Base-by-base conservation (phyloP, 2,888 invertebrate genomes). In the Corbicula japonica region DNA sequence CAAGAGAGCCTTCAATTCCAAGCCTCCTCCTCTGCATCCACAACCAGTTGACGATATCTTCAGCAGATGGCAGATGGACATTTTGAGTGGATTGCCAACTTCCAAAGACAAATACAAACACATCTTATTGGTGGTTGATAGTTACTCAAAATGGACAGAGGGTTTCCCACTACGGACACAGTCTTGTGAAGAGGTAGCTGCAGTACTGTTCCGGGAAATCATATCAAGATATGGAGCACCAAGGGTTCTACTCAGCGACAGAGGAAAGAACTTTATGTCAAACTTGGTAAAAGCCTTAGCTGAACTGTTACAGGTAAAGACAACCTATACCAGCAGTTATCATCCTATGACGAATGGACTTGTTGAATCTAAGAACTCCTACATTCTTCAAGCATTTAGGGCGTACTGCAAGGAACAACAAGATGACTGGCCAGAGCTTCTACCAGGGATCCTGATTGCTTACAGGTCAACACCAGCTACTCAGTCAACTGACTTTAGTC, bases 21-120 rank as follows among this genome's bases (percentile, higher is more conserved):
- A 61, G 28, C 76, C 56, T 34, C 72, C 77, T 32, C 78, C 83
- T 12, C 50, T 78, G 8, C 62, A 77, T 2, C 84, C 85, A 0
- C 54, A 50, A 30, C 54, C 90, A 91, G 28, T 90, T 84, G 92
- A 97, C 98, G 83, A 80, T 35, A 32, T 71, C 2, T 83, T 85
- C 54, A 8, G 54, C 10, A 58, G 80, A n/a, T 56, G 63, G 50
- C 83, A 85, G 34, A 79, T 83, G 62, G 81, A 84, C 66, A 76
- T 82, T 30, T 23, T 84, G 30, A 68, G 78, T 41, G 68, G 76
- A 30, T 18, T 76, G 3, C 63, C 68, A 15, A 81, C 38, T 15
- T 76, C 76, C 12, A 61, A 69, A 60, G 71, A 83, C 15, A 63
- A 63, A 8, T 80, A 81, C 35, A 77, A 70, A 28, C 52, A 85